Evolutionary conservation across 2,113 vertebrate genomes (phyloP).

Genomic region (Ceyx cyanopectus): DNA sequence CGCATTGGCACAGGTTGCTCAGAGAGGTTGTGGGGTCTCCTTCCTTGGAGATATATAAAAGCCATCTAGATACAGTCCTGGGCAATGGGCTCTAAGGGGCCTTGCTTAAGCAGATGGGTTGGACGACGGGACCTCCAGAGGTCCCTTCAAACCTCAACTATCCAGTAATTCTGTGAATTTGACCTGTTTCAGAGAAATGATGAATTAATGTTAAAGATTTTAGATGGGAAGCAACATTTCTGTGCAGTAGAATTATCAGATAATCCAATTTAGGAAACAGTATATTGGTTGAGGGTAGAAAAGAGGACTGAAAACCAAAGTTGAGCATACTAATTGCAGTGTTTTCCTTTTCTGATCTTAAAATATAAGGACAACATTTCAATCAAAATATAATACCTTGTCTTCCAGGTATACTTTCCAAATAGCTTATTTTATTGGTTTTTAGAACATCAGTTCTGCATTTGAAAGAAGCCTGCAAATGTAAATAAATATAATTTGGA

Average conservation of each 20-base stretch:
- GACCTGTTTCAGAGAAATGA: not conserved
- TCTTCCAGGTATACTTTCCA: not conserved
- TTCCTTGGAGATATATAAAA: not conserved
- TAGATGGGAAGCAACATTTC: not conserved
- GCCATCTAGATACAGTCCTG: not conserved
- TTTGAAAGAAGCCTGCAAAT: not conserved
- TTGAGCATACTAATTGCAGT: not conserved
- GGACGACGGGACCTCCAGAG: not conserved
- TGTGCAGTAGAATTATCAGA: not conserved
- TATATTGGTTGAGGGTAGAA: not conserved
- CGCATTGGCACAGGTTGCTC: not conserved
- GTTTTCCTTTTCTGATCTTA: not conserved
- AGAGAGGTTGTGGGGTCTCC: not conserved
- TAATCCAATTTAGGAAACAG: not conserved
- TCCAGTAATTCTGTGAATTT: not conserved
- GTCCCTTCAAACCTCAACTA: not conserved
- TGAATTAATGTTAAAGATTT: not conserved
- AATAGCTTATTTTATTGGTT: not conserved
- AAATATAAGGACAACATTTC: not conserved
- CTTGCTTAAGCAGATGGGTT: not conserved
- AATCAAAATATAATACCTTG: not conserved
- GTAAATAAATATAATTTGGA: not conserved
- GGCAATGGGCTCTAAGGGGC: not conserved
- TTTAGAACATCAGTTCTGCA: not conserved
- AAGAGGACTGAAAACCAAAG: not conserved